phyloP scores from a whole-genome alignment of 2,113 vertebrate genomes.

The Seriola rivoliana region DNA sequence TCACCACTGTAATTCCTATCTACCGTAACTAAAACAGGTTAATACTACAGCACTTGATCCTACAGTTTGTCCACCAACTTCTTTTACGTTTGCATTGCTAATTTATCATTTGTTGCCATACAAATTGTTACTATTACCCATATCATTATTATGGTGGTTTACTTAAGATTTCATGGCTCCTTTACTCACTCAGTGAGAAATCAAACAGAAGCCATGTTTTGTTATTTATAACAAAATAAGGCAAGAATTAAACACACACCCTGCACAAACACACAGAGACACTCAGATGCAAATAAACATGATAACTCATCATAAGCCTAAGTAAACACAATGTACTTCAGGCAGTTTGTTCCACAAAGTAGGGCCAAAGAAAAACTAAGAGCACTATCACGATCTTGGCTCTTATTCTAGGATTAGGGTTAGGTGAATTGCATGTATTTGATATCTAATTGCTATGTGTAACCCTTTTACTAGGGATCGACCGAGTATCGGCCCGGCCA shows the following conservation, averaged over 20 bases:
- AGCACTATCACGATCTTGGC: background rate
- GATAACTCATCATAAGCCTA: background rate
- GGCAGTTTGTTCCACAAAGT: conserved; percentile 4
- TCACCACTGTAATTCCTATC: background rate
- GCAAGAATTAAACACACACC: background rate
- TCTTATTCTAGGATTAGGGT: background rate
- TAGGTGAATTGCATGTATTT: background rate
- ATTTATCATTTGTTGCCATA: background rate
- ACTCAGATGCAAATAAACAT: background rate
- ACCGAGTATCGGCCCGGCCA: too few species aligned
- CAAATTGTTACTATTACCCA: background rate
- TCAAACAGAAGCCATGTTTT: background rate
- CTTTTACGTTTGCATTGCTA: background rate
- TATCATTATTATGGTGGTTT: background rate
- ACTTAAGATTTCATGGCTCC: background rate
- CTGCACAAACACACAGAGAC: background rate
- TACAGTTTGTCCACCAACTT: background rate
- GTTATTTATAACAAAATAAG: background rate
- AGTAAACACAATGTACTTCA: background rate
- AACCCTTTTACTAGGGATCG: too few species aligned
- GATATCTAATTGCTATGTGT: background rate
- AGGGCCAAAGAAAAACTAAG: background rate
- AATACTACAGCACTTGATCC: background rate
- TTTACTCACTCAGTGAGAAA: background rate
- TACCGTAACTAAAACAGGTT: background rate